Percentiles rank a stretch among this genome's conserved stretches.
Evolutionary conservation across 1,140 invertebrate species (phyloP).

Genomic region (Drepana arcuata): DNA sequence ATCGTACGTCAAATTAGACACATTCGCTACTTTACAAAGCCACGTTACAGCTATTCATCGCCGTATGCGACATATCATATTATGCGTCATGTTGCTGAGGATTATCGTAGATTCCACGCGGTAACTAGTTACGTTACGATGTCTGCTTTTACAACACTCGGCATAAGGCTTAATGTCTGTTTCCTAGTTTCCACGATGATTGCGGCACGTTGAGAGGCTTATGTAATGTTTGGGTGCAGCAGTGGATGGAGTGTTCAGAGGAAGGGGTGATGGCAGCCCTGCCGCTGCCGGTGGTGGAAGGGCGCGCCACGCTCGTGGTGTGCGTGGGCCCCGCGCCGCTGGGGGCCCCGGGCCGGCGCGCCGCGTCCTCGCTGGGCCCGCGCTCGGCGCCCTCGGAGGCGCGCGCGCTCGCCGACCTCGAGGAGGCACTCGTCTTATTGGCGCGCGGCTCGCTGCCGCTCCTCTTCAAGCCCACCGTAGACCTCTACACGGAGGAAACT

Average conservation of each 20-base stretch:
- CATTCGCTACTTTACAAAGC: too few species aligned
- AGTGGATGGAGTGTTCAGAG: constrained; percentile 69
- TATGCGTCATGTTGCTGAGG: too few species aligned
- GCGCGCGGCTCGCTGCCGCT: constrained; percentile 79
- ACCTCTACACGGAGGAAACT: constrained; percentile 81
- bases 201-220: too few species aligned
- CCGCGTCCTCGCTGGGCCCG: constrained; percentile 46
- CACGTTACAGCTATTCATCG: too few species aligned
- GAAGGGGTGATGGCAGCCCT: constrained; percentile 74
- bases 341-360: constrained; percentile 56
- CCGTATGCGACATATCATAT: too few species aligned
- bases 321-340: constrained; percentile 72
- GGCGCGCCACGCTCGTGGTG: constrained; percentile 77
- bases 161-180: too few species aligned
- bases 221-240: constrained; percentile 39
- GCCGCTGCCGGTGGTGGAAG: constrained; percentile 79
- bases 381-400: constrained; percentile 31
- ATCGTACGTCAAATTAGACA: too few species aligned
- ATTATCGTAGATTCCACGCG: too few species aligned
- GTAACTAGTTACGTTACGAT: too few species aligned
- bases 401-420: constrained; percentile 78
- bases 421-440: constrained; percentile 83
- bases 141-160: too few species aligned
- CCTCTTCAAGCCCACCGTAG: constrained; percentile 83
- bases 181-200: constrained; percentile 1